Conservation (phyloP, 2,888 invertebrate species). For the Apomyelois bistriatella region DNA sequence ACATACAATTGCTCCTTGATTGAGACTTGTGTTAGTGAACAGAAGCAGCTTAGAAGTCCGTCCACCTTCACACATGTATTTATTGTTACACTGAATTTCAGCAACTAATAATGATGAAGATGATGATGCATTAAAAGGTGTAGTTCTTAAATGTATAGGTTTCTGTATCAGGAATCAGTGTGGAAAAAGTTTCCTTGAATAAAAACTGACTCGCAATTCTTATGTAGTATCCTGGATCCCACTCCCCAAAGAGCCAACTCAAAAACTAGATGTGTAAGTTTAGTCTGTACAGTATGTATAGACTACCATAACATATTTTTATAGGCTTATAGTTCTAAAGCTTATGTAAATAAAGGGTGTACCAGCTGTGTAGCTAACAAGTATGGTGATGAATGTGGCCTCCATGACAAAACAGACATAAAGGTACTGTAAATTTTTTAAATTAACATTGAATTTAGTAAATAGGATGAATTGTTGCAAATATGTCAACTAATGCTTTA, state of each 20-base stretch:
- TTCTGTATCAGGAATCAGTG: background rate
- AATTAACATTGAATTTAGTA: constrained; percentile 20
- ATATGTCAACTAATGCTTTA: constrained; percentile 34
- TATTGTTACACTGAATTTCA: constrained; percentile 4
- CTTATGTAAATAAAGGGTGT: constrained; percentile 3
- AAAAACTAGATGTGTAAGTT: too few relatives aligned
- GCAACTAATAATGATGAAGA: background rate
- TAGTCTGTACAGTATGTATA: too few relatives aligned
- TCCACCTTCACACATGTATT: constrained; percentile 31
- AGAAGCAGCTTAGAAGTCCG: constrained; percentile 44
- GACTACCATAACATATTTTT: background rate
- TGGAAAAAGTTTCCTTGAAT: background rate
- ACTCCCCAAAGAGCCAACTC: too few relatives aligned
- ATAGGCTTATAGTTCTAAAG: background rate
- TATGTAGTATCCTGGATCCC: too few relatives aligned
- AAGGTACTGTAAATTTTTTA: background rate
- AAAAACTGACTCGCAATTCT: too few relatives aligned
- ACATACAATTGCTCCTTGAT: constrained; percentile 72
- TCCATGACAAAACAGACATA: constrained; percentile 13
- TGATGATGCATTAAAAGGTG: background rate
- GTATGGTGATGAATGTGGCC: constrained; percentile 4
- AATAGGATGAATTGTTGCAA: constrained; percentile 37
- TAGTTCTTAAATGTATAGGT: background rate
- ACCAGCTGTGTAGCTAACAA: constrained; percentile 4
- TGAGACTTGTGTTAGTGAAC: constrained; percentile 39